Evolutionary conservation across 1,140 invertebrate genomes (phyloP).

Genomic region (Megalopta genalis): DNA sequence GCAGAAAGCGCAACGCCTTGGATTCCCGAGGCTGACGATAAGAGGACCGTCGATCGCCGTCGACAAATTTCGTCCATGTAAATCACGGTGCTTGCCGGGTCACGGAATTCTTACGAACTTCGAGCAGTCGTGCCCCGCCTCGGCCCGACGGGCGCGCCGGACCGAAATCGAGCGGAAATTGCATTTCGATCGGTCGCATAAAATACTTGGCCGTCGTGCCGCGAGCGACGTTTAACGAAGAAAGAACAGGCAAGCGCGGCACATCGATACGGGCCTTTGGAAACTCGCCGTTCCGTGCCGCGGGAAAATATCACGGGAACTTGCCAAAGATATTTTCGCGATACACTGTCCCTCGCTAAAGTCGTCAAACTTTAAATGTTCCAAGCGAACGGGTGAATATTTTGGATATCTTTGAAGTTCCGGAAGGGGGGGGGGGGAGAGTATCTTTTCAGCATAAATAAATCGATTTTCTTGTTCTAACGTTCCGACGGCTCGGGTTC

Average conservation of each 20-base stretch:
- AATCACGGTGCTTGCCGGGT: constrained; percentile 14
- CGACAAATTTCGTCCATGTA: constrained; percentile 32
- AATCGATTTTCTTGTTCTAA: too few species aligned
- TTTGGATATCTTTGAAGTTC: too few species aligned
- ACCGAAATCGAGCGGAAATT: constrained; percentile 67
- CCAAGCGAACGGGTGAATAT: too few species aligned
- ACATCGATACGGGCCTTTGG: constrained; percentile 1
- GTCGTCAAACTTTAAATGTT: too few species aligned
- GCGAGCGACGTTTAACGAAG: constrained; percentile 37
- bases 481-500: too few species aligned
- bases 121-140: neutral
- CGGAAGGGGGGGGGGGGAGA: too few species aligned
- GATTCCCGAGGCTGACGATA: neutral
- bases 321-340: neutral
- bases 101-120: constrained; percentile 17
- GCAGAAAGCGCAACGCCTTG: too few species aligned
- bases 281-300: neutral
- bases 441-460: too few species aligned
- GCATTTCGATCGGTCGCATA: constrained; percentile 74
- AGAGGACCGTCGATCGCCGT: neutral
- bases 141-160: neutral
- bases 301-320: neutral
- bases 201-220: constrained; percentile 36
- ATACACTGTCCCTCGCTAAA: neutral
- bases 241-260: constrained; percentile 1